Percentiles rank a stretch among this genome's conserved stretches.
phyloP scores from a whole-genome alignment of 2,888 invertebrate genomes.

The Tenodera sinensis region DNA sequence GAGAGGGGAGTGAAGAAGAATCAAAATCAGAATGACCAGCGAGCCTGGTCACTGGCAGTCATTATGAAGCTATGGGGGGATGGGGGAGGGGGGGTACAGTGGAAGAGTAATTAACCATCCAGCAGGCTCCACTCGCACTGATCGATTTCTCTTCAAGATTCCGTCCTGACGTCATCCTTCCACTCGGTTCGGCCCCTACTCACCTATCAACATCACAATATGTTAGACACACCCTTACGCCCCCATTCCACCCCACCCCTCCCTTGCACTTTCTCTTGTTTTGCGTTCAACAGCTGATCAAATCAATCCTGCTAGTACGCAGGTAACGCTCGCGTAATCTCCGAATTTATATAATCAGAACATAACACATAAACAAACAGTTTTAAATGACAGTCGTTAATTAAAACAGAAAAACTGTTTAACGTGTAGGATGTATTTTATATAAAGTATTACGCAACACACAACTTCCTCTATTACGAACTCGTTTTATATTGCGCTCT shows the following conservation, averaged over 20 bases:
- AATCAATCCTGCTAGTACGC: not conserved
- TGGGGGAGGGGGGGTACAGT: conserved; percentile 10
- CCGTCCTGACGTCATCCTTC: conserved; percentile 23
- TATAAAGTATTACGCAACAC: too few relatives aligned
- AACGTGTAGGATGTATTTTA: too few relatives aligned
- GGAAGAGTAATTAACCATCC: conserved; percentile 29
- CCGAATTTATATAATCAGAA: too few relatives aligned
- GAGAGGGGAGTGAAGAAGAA: not conserved
- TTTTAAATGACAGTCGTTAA: too few relatives aligned
- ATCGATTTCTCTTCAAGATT: conserved; percentile 30
- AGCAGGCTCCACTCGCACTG: conserved; percentile 23
- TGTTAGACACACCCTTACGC: not conserved
- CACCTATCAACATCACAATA: not conserved
- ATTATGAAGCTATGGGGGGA: conserved; percentile 19
- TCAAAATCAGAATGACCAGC: not conserved
- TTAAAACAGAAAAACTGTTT: too few relatives aligned
- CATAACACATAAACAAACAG: too few relatives aligned
- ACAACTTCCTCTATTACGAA: too few relatives aligned
- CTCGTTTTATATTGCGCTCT: too few relatives aligned
- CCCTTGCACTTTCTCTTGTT: not conserved
- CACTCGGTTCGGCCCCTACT: not conserved
- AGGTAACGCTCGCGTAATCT: not conserved
- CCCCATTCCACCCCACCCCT: not conserved
- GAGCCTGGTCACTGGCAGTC: conserved; percentile 24
- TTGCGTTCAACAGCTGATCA: not conserved